Base-by-base conservation (phyloP, 2,797 vertebrate genomes). In the Ispidina lecontei region DNA sequence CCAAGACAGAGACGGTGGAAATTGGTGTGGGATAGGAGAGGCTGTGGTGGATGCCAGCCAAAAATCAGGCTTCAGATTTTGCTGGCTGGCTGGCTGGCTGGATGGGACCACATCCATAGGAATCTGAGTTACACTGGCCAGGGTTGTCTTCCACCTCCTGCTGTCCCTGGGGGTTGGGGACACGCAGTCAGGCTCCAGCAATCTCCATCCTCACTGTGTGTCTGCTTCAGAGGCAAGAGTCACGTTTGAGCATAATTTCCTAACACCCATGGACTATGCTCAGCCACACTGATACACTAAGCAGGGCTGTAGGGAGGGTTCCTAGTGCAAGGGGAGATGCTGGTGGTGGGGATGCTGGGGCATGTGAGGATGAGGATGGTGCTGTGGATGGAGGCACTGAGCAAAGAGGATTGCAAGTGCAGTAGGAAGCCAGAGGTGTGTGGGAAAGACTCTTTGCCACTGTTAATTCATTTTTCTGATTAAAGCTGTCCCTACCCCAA, bases 361-460 rank as follows among this genome's bases (percentile, higher is more conserved):
- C 44, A 1, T 4, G 16, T 20, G 47, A 64, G 22, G 71, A 28
- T 21, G 39, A 39, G 41, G 65, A 60, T 22, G 76, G 46, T 39
- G 80, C 41, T 59, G 25, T 23, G 37, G 58, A 43, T 35, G 72
- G 70, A 78, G 46, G 43, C 54, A 37, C 43, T 7, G 47, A 51
- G 46, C 2, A 0, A 33, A 33, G 35, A 47, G 80, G 52, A n/a
- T 43, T 19, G 21, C 23, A 29, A 68, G 31, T 17, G n/a, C 62
- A 0, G 2, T 2, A 12, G 43, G 22, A 41, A 52, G 46, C 12
- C 0, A 1, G 58, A 39, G 28, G 17, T 1, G 0, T 0, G 1
- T 10, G 41, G 37, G 28, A 80, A 71, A 68, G 22, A 9, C 25
- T 1, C 41, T 64, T 60, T 4, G 28, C 26, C 0, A 0, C 49